phyloP scores from a whole-genome alignment of 2,113 vertebrate species.

The Lichenostomus cassidix region DNA sequence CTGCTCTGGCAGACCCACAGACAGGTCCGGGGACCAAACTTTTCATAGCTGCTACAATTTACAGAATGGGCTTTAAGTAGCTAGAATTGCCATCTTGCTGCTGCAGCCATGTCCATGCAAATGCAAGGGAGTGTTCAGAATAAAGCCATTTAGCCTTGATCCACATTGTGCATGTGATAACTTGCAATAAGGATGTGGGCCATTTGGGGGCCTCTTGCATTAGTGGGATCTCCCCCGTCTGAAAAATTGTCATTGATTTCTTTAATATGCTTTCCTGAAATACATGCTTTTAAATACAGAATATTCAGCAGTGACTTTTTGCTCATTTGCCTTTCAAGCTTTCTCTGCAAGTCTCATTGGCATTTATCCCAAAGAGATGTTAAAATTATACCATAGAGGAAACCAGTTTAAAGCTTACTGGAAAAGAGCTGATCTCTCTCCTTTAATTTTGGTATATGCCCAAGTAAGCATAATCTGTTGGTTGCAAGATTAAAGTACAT shows the following conservation, averaged over 20 bases:
- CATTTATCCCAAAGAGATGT: background rate
- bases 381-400: slow-evolving; percentile 14
- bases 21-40: background rate
- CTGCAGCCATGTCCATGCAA: background rate
- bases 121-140: background rate
- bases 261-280: background rate
- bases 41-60: background rate
- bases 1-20: background rate
- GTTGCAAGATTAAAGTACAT: background rate
- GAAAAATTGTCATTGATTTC: background rate
- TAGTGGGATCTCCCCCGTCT: background rate
- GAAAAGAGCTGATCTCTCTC: background rate
- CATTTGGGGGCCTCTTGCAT: background rate
- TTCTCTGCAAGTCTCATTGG: background rate
- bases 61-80: background rate
- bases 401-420: slow-evolving; percentile 13
- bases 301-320: background rate
- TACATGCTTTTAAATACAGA: background rate
- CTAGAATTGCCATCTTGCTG: background rate
- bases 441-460: background rate
- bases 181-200: background rate
- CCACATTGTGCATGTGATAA: background rate
- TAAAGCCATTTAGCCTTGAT: background rate
- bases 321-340: background rate
- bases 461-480: background rate